Percentiles rank a stretch among this genome's conserved stretches.
phyloP scores from a whole-genome alignment of 2,797 vertebrate species.

The Leuciscus waleckii region DNA sequence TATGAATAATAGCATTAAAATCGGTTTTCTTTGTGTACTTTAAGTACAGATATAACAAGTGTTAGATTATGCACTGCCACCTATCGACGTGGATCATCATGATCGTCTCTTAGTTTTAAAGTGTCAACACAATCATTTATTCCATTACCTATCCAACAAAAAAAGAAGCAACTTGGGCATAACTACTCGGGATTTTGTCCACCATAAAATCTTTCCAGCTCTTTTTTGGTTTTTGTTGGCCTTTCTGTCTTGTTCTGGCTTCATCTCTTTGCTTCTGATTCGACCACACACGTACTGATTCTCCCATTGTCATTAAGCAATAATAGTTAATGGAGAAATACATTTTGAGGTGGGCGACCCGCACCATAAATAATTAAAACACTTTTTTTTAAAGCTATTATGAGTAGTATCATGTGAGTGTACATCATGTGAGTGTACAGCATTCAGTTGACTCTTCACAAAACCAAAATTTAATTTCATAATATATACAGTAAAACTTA shows the following conservation, averaged over 20 bases:
- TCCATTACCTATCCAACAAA: neutral
- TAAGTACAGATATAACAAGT: neutral
- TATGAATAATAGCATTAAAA: neutral
- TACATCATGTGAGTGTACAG: neutral
- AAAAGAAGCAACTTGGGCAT: neutral
- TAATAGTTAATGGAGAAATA: neutral
- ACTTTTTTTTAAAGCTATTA: neutral
- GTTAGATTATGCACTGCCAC: neutral
- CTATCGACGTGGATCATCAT: no score
- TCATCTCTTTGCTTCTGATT: neutral
- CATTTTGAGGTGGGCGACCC: neutral
- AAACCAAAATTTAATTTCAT: neutral
- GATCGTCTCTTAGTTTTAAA: neutral
- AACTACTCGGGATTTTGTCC: neutral
- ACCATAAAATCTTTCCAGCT: neutral
- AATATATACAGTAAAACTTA: neutral
- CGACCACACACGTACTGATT: neutral
- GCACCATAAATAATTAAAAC: neutral
- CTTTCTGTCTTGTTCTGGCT: neutral
- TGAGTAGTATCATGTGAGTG: neutral
- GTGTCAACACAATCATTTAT: neutral
- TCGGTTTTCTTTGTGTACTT: neutral
- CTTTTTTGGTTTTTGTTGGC: neutral
- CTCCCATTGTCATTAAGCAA: neutral
- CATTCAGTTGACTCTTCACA: neutral